phyloP scores from a whole-genome alignment of 2,797 vertebrate species.

The Sebastes trivittatus region DNA sequence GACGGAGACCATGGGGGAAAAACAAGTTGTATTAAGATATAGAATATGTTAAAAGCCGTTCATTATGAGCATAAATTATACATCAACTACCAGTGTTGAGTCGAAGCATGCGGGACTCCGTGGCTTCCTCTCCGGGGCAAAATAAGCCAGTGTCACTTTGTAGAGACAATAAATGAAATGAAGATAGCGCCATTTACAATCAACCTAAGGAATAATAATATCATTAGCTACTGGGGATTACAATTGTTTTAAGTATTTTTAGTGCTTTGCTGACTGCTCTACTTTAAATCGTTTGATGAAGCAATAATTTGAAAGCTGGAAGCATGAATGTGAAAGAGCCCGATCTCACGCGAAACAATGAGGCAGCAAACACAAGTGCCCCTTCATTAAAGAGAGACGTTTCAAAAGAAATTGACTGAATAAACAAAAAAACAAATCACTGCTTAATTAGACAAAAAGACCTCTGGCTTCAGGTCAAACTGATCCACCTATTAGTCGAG shows the following conservation, averaged over 20 bases:
- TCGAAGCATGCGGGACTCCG: constrained; percentile 43
- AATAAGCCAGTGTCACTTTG: constrained; percentile 68
- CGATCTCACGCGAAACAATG: constrained; percentile 30
- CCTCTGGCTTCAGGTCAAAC: background rate
- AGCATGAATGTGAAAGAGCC: constrained; percentile 46
- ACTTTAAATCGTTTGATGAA: constrained; percentile 63
- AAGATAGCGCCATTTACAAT: constrained; percentile 48
- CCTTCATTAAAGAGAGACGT: constrained; percentile 27
- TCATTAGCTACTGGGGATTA: constrained; percentile 65
- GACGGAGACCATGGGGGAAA: constrained; percentile 62
- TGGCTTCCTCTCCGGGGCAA: constrained; percentile 68
- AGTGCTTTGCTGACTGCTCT: constrained; percentile 55
- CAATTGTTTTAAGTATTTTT: constrained; percentile 59
- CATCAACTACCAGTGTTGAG: constrained; percentile 52
- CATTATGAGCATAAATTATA: constrained; percentile 82
- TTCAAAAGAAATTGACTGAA: background rate
- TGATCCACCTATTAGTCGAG: constrained; percentile 1
- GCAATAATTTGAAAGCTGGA: constrained; percentile 59
- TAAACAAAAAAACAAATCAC: constrained; percentile 8
- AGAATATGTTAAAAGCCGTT: constrained; percentile 82
- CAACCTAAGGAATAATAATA: constrained; percentile 52
- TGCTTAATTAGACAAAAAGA: constrained; percentile 33
- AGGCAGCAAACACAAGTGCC: constrained; percentile 24
- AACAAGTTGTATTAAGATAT: constrained; percentile 80
- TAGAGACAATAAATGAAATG: constrained; percentile 64